phyloP scores from a whole-genome alignment of 2,113 vertebrate genomes.

The Acrocephalus arundinaceus region DNA sequence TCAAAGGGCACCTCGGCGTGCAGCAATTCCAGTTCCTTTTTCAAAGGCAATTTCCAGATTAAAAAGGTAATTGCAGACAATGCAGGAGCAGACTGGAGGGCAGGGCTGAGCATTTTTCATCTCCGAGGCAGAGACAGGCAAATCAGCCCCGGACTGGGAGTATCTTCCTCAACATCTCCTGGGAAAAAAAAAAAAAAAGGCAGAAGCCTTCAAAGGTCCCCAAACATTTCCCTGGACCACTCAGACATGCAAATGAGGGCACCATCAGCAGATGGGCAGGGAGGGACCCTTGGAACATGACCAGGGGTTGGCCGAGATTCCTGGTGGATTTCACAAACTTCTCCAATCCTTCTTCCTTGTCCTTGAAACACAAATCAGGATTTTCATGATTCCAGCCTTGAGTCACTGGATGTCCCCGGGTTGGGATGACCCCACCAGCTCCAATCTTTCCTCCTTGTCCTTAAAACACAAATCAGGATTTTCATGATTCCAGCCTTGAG shows the following conservation, averaged over 20 bases:
- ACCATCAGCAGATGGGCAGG: neutral
- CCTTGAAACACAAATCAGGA: neutral
- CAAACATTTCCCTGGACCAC: neutral
- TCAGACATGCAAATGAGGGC: constrained; percentile 11
- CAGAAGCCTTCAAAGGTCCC: neutral
- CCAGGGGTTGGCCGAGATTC: neutral
- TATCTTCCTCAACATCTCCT: neutral
- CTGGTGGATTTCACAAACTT: neutral
- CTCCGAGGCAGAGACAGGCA: constrained; percentile 25
- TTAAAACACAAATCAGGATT: too few species aligned
- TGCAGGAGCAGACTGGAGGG: neutral
- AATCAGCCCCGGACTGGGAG: neutral
- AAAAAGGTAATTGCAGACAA: neutral
- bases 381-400: neutral
- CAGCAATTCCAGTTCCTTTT: constrained; percentile 27
- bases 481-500: too few species aligned
- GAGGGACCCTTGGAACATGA: neutral
- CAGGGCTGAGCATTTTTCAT: neutral
- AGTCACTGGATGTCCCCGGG: too few species aligned
- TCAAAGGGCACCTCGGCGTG: neutral
- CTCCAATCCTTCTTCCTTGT: neutral
- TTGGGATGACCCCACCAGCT: neutral
- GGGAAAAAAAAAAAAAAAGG: neutral
- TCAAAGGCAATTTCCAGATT: constrained; percentile 44
- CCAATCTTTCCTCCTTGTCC: too few species aligned